A percentile compares a stretch with the other conserved stretches of the same genome.
Evolutionary conservation across 2,797 vertebrate genomes (phyloP).

Genomic region (Neosilurus hyrtlii): DNA sequence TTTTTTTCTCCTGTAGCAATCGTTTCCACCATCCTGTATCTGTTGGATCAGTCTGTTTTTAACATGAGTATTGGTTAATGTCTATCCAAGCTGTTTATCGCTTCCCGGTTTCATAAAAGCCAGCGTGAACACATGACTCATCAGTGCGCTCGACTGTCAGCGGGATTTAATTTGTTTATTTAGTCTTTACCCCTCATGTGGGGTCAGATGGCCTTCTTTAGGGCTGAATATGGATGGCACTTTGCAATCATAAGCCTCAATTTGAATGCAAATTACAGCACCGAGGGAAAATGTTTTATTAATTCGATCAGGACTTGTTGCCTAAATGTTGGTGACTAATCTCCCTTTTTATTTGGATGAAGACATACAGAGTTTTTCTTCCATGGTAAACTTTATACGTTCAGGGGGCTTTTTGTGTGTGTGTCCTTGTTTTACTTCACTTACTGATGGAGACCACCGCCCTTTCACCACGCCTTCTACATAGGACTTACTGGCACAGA

Average conservation of each 20-base stretch:
- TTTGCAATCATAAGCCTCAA: constrained; percentile 19
- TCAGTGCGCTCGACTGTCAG: constrained; percentile 11
- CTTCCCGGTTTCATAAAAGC: neutral
- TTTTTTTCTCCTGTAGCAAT: neutral
- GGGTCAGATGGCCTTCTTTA: constrained; percentile 16
- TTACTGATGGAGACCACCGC: neutral
- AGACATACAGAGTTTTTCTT: neutral
- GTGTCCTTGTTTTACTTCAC: neutral
- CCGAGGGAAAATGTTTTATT: constrained; percentile 36
- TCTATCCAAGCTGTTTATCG: constrained; percentile 12
- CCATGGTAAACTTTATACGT: neutral
- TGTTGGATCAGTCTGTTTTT: neutral
- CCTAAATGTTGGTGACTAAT: constrained; percentile 30
- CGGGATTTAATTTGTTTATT: constrained; percentile 35
- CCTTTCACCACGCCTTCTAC: neutral
- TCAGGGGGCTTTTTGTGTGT: neutral
- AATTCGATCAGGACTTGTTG: constrained; percentile 9
- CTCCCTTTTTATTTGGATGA: neutral
- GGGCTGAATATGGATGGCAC: constrained; percentile 6
- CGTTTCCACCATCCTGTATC: constrained; percentile 21
- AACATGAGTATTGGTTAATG: constrained; percentile 7
- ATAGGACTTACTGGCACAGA: neutral
- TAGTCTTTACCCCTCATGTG: neutral
- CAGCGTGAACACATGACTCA: neutral
- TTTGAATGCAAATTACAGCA: constrained; percentile 46